These are phyloP conservation scores for Cosmia pyralina DNA, from an alignment of 2,888 invertebrate species.

Conservation along the genomic window DNA sequence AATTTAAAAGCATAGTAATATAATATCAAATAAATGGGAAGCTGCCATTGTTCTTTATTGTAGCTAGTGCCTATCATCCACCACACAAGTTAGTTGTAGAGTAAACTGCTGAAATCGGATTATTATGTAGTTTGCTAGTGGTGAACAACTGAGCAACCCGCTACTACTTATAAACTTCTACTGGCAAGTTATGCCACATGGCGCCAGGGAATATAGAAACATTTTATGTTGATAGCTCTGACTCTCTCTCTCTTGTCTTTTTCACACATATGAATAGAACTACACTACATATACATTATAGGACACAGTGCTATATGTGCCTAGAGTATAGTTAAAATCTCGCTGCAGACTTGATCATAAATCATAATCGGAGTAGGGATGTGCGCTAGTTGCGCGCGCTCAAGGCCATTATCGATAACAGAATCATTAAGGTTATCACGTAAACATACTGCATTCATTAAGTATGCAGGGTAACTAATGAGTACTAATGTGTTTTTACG, in stretches of 20 bases:
- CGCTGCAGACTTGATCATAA: too few relatives aligned
- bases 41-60: too few relatives aligned
- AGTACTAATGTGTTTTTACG: too few relatives aligned
- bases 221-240: conserved; percentile 3
- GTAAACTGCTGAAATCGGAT: conserved; percentile 52
- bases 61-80: conserved; percentile 20
- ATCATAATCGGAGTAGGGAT: too few relatives aligned
- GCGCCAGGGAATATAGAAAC: conserved; percentile 20
- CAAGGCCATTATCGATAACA: too few relatives aligned
- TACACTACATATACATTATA: neutral
- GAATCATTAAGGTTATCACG: too few relatives aligned
- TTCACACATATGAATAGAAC: neutral
- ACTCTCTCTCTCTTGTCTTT: neutral
- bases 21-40: too few relatives aligned
- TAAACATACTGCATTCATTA: too few relatives aligned
- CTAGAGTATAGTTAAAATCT: too few relatives aligned
- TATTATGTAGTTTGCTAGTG: conserved; percentile 53
- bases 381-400: too few relatives aligned
- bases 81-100: conserved; percentile 25
- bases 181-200: conserved; percentile 41
- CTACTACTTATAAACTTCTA: conserved; percentile 42
- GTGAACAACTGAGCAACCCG: conserved; percentile 30
- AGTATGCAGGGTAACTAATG: too few relatives aligned
- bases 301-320: neutral
- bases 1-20: too few relatives aligned